Evolutionary conservation across 1,140 invertebrate genomes (phyloP).

Genomic region (Drosophila subpulchrella): DNA sequence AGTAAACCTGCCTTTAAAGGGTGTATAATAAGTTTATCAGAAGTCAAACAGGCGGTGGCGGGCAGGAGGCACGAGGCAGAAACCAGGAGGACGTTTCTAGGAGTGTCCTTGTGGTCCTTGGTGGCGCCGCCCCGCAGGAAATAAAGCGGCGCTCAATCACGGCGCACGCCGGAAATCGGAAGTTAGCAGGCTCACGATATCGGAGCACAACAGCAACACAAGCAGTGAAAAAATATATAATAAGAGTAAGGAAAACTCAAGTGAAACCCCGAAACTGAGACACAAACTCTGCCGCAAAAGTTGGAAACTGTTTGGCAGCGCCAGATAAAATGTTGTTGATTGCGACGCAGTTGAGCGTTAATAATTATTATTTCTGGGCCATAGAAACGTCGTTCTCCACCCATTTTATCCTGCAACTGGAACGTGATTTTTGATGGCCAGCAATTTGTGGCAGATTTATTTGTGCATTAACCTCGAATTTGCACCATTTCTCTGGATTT

Average conservation of each 20-base stretch:
- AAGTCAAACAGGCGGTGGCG: slow-evolving; percentile 41
- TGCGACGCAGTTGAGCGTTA: slow-evolving; percentile 79
- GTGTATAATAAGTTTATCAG: slow-evolving; percentile 73
- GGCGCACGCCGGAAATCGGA: slow-evolving; percentile 75
- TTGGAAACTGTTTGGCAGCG: slow-evolving; percentile 55
- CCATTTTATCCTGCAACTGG: slow-evolving; percentile 1
- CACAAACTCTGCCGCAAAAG: slow-evolving; percentile 44
- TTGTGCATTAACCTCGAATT: slow-evolving; percentile 82
- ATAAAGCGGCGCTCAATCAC: slow-evolving; percentile 77
- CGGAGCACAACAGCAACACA: slow-evolving; percentile 24
- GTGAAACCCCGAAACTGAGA: slow-evolving; percentile 35
- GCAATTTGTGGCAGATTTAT: slow-evolving; percentile 82
- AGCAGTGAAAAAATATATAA: not conserved
- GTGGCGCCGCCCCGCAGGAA: slow-evolving; percentile 69
- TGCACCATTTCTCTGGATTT: slow-evolving; percentile 52
- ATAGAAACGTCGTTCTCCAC: not conserved
- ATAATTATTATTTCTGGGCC: slow-evolving; percentile 74
- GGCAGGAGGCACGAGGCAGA: not conserved
- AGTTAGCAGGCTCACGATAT: slow-evolving; percentile 81
- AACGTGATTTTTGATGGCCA: slow-evolving; percentile 67
- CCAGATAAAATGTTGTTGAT: slow-evolving; percentile 81
- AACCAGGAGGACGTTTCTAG: slow-evolving; percentile 9
- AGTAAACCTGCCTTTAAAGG: slow-evolving; percentile 3
- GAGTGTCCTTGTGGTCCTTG: slow-evolving; percentile 37
- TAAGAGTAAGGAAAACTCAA: not conserved